Percentiles rank a stretch among this genome's conserved stretches.
These are phyloP conservation scores for Eremophila alpestris DNA, from an alignment of 2,797 vertebrate species.

Conservation along the genomic window DNA sequence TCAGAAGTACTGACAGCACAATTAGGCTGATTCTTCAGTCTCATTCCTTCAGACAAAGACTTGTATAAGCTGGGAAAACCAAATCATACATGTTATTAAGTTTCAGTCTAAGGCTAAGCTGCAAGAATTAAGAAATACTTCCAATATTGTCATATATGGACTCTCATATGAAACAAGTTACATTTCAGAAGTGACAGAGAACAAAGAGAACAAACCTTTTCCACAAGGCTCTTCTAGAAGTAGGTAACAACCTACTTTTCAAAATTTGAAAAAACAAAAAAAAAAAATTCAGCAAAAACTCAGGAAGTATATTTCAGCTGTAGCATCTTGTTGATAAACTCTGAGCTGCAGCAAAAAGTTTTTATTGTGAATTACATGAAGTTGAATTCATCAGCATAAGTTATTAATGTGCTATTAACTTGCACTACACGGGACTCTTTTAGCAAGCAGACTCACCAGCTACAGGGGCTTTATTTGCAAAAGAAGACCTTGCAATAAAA, in stretches of 20 bases:
- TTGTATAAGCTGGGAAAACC: slow-evolving; percentile 77
- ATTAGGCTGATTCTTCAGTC: slow-evolving; percentile 71
- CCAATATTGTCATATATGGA: neutral
- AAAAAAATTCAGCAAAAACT: neutral
- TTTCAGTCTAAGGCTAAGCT: neutral
- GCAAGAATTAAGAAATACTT: neutral
- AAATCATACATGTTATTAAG: neutral
- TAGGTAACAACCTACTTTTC: neutral
- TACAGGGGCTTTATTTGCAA: neutral
- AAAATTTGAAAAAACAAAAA: neutral
- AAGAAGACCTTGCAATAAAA: neutral
- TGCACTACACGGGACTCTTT: neutral
- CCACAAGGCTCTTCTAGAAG: neutral
- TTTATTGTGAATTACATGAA: neutral
- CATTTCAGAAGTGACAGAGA: neutral
- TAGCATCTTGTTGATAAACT: neutral
- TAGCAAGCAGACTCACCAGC: neutral
- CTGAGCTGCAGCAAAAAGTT: neutral
- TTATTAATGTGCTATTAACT: neutral
- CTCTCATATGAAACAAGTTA: neutral
- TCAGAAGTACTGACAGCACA: slow-evolving; percentile 61
- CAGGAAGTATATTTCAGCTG: neutral
- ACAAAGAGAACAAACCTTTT: neutral
- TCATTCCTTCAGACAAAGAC: slow-evolving; percentile 77
- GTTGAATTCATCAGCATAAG: neutral